These are phyloP conservation scores for Lutjanus argentimaculatus DNA, from an alignment of 2,797 vertebrate species.

Conservation along the genomic window DNA sequence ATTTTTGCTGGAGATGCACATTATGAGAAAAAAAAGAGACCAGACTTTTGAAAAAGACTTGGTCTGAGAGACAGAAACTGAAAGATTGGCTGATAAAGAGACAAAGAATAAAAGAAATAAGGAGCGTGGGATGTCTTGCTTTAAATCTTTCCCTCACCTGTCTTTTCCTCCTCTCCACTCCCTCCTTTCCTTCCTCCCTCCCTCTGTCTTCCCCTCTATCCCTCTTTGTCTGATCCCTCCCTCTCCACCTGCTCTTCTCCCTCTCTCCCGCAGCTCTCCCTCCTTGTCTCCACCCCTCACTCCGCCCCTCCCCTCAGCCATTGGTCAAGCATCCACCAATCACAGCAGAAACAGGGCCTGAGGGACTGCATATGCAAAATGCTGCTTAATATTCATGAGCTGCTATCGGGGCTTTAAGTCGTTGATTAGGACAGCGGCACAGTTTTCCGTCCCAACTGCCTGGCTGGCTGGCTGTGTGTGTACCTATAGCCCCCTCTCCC, in stretches of 20 bases:
- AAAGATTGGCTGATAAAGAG: conserved; percentile 31
- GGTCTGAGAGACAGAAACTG: conserved; percentile 12
- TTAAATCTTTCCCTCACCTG: conserved; percentile 84
- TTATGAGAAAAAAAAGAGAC: neutral
- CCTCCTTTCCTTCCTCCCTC: conserved; percentile 58
- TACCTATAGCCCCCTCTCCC: conserved; percentile 85
- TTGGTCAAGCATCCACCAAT: conserved; percentile 90
- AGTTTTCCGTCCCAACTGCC: conserved; percentile 97
- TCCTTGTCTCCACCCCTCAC: conserved; percentile 71
- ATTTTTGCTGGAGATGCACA: neutral
- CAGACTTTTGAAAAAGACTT: conserved; percentile 13
- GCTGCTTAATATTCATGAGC: conserved; percentile 99
- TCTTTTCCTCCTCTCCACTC: conserved; percentile 66
- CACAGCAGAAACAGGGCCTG: conserved; percentile 84
- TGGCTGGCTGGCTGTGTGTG: conserved; percentile 78
- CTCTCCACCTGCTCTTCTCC: conserved; percentile 80
- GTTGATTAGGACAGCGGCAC: conserved; percentile 97
- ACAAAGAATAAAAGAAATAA: conserved; percentile 52
- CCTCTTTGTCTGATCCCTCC: conserved; percentile 81
- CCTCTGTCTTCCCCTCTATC: conserved; percentile 64
- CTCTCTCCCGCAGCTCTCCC: conserved; percentile 70
- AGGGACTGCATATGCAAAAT: conserved; percentile 96
- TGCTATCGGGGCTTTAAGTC: conserved; percentile 97
- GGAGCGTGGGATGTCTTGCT: conserved; percentile 65
- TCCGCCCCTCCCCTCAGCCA: conserved; percentile 84